These are phyloP conservation scores for Chiloscyllium punctatum DNA, from an alignment of 2,797 vertebrate species.

Conservation along the genomic window DNA sequence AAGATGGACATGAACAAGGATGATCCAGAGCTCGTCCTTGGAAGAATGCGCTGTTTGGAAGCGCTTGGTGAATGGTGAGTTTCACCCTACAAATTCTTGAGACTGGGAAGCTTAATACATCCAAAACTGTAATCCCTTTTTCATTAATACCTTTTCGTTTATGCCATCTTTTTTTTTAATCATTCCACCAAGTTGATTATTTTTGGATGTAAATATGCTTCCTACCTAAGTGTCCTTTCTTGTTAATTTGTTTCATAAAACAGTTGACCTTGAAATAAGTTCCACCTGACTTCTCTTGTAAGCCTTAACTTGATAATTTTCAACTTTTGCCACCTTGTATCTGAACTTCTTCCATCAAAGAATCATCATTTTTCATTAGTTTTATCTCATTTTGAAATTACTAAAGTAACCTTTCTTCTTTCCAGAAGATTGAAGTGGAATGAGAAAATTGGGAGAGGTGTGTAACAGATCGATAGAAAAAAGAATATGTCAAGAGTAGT, in stretches of 20 bases:
- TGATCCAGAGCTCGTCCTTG: constrained; percentile 91
- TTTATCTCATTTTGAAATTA: neutral
- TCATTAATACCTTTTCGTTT: constrained; percentile 38
- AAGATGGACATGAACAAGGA: constrained; percentile 97
- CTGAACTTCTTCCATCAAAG: neutral
- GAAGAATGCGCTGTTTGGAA: constrained; percentile 95
- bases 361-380: neutral
- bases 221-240: neutral
- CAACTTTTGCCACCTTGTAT: neutral
- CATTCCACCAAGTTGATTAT: constrained; percentile 42
- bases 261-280: neutral
- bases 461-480: no score
- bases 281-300: neutral
- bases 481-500: no score
- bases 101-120: neutral
- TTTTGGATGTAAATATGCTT: constrained; percentile 36
- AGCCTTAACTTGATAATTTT: neutral
- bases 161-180: constrained; percentile 27
- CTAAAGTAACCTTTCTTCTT: neutral
- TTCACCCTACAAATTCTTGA: neutral
- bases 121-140: constrained; percentile 22
- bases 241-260: neutral
- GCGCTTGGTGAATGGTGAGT: constrained; percentile 93
- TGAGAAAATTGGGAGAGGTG: no score
- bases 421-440: neutral